Base-by-base conservation (phyloP, 2,888 invertebrate species). In the Melanchra persicariae region DNA sequence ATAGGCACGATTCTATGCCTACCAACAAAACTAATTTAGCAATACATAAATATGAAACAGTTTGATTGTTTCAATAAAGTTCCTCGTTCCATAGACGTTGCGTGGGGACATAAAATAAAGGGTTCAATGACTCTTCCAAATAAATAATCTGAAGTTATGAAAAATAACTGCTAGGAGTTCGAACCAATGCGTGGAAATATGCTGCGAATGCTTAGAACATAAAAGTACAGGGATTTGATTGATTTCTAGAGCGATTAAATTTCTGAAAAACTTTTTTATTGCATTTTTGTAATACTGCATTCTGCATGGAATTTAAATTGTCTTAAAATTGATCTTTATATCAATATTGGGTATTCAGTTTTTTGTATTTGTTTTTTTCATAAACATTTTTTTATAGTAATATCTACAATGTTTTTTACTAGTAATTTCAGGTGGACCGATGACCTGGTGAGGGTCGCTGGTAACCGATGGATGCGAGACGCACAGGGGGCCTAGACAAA, bases 1-100 rank as follows among this genome's bases (percentile, higher is more conserved):
- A n/a, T n/a, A n/a, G n/a, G n/a, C n/a, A 4, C 34, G 6, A 34
- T 7, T 34, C 8, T 1, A 5, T 5, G 7, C 5, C 4, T 19
- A 17, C 17, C 6, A n/a, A 66, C 9, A 40, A 69, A 65, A 65
- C 22, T 62, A 74, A 74, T 79, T 55, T 65, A 74, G 65, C 62
- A 34, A 43, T 24, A 59, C 24, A 43, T 24, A 22, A 26, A 24
- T 54, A 54, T n/a, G 26, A 45, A 64, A 47, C 51, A 79, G 22
- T 63, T 45, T 30, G 26, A 58, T 54, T 57, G 45, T 47, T 55
- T 40, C 17, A n/a, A 43, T 30, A 64, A 65, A 61, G 10, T 64
- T 67, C 1, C 9, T 51, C 10, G 40, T 45, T 63, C 49, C 7
- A 19, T 43, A 64, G 17, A 47, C 15, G 5, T 51, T 19, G 58